Evolutionary conservation across 2,113 vertebrate species (phyloP).

Genomic region (Rhabdornis inornatus): DNA sequence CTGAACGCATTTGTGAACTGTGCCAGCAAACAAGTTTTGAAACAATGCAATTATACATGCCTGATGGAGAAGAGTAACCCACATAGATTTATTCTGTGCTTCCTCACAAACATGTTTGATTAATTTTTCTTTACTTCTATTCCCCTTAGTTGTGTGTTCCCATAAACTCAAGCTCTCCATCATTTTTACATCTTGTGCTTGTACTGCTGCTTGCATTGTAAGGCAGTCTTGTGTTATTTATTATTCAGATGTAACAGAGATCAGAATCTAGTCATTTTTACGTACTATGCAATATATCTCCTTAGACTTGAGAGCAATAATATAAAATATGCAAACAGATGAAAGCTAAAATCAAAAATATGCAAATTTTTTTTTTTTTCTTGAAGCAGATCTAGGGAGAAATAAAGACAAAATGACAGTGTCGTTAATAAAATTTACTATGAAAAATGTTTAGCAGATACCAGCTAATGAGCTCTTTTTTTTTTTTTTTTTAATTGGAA

Average conservation of each 20-base stretch:
- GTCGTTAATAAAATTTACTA: neutral
- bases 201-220: neutral
- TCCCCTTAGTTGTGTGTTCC: neutral
- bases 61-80: neutral
- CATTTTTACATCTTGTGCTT: slow-evolving; percentile 22
- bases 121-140: slow-evolving; percentile 6
- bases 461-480: neutral
- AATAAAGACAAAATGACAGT: neutral
- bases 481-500: neutral
- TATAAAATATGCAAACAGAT: neutral
- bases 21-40: neutral
- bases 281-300: neutral
- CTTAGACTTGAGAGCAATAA: neutral
- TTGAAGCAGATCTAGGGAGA: neutral
- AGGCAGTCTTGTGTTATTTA: neutral
- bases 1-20: neutral
- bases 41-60: neutral
- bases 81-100: neutral
- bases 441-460: neutral
- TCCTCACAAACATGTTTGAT: neutral
- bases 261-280: neutral
- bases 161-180: slow-evolving; percentile 1
- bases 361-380: neutral
- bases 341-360: neutral
- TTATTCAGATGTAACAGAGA: neutral